A percentile compares a stretch with the other conserved stretches of the same genome.
phyloP scores from a whole-genome alignment of 1,140 invertebrate species.

The Akabosia matsudoensis region DNA sequence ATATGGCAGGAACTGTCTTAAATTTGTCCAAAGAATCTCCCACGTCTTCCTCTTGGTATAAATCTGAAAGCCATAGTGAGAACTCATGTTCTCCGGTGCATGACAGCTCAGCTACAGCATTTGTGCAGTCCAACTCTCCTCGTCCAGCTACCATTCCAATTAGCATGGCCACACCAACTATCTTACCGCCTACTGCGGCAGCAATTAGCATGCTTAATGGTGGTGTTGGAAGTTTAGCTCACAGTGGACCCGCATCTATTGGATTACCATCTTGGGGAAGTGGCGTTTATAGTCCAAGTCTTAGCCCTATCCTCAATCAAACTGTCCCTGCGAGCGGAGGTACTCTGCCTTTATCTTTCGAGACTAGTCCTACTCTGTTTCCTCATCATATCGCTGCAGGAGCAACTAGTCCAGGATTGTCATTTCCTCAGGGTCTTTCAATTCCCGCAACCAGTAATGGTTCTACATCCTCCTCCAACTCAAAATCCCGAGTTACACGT shows the following conservation, averaged over 20 bases:
- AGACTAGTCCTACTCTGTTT: slow-evolving; percentile 27
- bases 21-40: slow-evolving; percentile 37
- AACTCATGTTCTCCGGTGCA: not conserved
- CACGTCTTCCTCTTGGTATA: slow-evolving; percentile 4
- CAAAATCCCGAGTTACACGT: slow-evolving; percentile 36
- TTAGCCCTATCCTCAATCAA: slow-evolving; percentile 26
- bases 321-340: slow-evolving; percentile 17
- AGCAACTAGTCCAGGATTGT: not conserved
- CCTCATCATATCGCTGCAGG: not conserved
- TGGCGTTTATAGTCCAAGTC: slow-evolving; percentile 1
- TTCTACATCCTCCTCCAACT: not conserved
- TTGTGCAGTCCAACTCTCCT: slow-evolving; percentile 10
- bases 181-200: not conserved
- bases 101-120: not conserved
- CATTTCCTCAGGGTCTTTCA: slow-evolving; percentile 2
- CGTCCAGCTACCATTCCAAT: slow-evolving; percentile 16
- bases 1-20: slow-evolving; percentile 31
- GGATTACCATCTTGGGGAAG: not conserved
- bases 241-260: not conserved
- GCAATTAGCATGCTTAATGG: not conserved
- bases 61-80: slow-evolving; percentile 3
- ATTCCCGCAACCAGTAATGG: not conserved
- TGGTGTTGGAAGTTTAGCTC: not conserved
- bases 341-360: slow-evolving; percentile 9
- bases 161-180: not conserved